Percentiles rank a stretch among this genome's conserved stretches.
These are phyloP conservation scores for Tetheella fluctuosa DNA, from an alignment of 2,888 invertebrate genomes.

Conservation along the genomic window DNA sequence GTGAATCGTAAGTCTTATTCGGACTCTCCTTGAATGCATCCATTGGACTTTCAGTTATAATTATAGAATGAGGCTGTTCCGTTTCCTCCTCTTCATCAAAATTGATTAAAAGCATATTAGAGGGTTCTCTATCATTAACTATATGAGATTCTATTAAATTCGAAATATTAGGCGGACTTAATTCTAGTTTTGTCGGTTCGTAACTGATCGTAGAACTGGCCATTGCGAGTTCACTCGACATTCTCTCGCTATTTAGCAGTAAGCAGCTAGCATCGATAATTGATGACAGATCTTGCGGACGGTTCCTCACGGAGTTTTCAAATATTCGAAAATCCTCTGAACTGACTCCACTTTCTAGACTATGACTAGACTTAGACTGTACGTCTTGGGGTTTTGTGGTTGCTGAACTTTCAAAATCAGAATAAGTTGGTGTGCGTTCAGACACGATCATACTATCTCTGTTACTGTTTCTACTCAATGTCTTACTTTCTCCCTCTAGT, in stretches of 20 bases:
- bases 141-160: slow-evolving; percentile 74
- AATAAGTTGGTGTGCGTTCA: slow-evolving; percentile 58
- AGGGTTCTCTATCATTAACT: slow-evolving; percentile 51
- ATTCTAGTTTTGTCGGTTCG: slow-evolving; percentile 24
- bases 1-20: slow-evolving; percentile 54
- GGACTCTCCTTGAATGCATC: slow-evolving; percentile 53
- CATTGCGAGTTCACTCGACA: slow-evolving; percentile 40
- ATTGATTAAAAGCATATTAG: slow-evolving; percentile 58
- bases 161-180: slow-evolving; percentile 60
- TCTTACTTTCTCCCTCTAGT: slow-evolving; percentile 56
- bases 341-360: slow-evolving; percentile 55
- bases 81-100: slow-evolving; percentile 69
- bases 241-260: slow-evolving; percentile 61
- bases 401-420: slow-evolving; percentile 67
- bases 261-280: slow-evolving; percentile 62
- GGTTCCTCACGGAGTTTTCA: slow-evolving; percentile 56
- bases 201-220: slow-evolving; percentile 39
- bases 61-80: slow-evolving; percentile 78
- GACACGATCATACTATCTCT: slow-evolving; percentile 43
- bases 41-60: slow-evolving; percentile 68
- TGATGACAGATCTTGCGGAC: slow-evolving; percentile 70
- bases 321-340: slow-evolving; percentile 67
- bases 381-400: slow-evolving; percentile 61
- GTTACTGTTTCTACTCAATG: slow-evolving; percentile 50
- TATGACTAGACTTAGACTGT: slow-evolving; percentile 57